These are phyloP conservation scores for Thaumetopoea pityocampa DNA, from an alignment of 1,140 invertebrate genomes.

Conservation along the genomic window DNA sequence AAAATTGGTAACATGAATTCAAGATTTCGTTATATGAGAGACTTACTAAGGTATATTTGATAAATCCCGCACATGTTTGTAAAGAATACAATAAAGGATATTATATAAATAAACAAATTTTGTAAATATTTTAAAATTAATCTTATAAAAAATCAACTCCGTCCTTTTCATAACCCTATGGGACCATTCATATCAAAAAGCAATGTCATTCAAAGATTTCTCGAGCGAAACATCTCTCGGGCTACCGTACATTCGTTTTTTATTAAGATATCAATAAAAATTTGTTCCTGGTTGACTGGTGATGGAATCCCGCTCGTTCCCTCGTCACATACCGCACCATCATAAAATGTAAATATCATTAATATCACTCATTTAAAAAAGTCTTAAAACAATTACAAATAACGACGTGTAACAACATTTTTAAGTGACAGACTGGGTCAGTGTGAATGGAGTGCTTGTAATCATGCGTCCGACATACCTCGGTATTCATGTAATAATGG, in stretches of 20 bases:
- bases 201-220: conserved; percentile 60
- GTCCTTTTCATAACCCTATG: conserved; percentile 14
- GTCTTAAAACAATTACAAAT: conserved; percentile 50
- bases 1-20: too few species aligned
- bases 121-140: too few species aligned
- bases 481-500: too few species aligned
- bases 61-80: too few species aligned
- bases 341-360: conserved; percentile 64
- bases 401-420: conserved; percentile 35
- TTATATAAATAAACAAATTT: too few species aligned
- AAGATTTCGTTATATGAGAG: too few species aligned
- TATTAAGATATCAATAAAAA: conserved; percentile 47
- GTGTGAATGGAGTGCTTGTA: conserved; percentile 39
- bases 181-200: conserved; percentile 35
- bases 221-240: conserved; percentile 37
- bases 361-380: conserved; percentile 46
- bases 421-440: conserved; percentile 22
- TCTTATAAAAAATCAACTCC: too few species aligned
- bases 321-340: conserved; percentile 50
- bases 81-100: too few species aligned
- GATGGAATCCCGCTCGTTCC: conserved; percentile 38
- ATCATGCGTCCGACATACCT: conserved; percentile 23
- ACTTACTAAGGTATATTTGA: too few species aligned
- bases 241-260: conserved; percentile 52
- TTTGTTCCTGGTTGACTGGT: conserved; percentile 65